Evolutionary conservation across 2,113 vertebrate genomes (phyloP).

Genomic region (Argyrosomus japonicus): DNA sequence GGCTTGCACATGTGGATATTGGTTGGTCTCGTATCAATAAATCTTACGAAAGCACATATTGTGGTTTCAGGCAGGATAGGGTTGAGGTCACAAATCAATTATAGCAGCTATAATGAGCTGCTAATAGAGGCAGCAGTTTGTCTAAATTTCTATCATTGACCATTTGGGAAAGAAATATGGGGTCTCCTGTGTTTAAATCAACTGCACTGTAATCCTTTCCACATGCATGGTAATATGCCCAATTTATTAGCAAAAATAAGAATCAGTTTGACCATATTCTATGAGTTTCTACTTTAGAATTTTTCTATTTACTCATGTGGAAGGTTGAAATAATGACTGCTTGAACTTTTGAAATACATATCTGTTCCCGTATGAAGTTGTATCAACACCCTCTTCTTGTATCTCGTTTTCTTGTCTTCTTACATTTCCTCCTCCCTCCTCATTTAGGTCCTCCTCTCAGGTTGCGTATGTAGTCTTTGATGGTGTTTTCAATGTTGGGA

Average conservation of each 20-base stretch:
- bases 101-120: conserved; percentile 4
- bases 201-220: background rate
- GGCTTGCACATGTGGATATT: background rate
- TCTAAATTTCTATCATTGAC: background rate
- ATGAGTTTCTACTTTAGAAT: background rate
- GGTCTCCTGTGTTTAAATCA: background rate
- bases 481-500: conserved; percentile 90
- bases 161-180: background rate
- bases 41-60: background rate
- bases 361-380: conserved; percentile 32
- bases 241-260: background rate
- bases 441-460: conserved; percentile 88
- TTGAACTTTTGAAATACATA: background rate
- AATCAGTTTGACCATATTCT: background rate
- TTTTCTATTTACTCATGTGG: background rate
- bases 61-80: background rate
- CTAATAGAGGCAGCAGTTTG: background rate
- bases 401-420: background rate
- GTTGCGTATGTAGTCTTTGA: conserved; percentile 88
- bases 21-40: conserved; percentile 7
- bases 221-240: background rate
- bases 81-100: conserved; percentile 25
- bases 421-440: background rate
- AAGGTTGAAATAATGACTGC: background rate
- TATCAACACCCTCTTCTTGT: background rate